phyloP scores from a whole-genome alignment of 2,797 vertebrate species.

The Hemitrygon akajei region DNA sequence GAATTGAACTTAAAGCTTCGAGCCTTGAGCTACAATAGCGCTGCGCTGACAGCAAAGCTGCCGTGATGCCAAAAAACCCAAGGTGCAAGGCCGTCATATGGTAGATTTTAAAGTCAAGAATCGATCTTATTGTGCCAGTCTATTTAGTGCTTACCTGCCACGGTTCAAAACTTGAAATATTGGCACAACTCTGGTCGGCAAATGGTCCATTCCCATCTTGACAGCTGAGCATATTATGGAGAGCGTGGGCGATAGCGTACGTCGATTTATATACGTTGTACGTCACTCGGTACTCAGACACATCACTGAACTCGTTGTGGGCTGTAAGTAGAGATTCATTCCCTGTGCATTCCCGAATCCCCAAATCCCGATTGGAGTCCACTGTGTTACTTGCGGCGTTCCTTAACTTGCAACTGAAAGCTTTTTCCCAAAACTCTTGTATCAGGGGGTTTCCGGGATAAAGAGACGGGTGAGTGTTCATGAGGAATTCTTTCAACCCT shows the following conservation, averaged over 20 bases:
- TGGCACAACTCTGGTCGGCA: slow-evolving; percentile 56
- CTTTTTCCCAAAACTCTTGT: not conserved
- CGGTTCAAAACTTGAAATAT: slow-evolving; percentile 51
- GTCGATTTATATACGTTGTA: slow-evolving; percentile 68
- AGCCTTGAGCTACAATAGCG: no score
- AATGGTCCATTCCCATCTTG: slow-evolving; percentile 56
- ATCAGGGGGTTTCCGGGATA: not conserved
- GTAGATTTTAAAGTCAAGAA: no score
- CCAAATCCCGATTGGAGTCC: slow-evolving; percentile 5
- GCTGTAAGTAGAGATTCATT: slow-evolving; percentile 54
- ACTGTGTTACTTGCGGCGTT: slow-evolving; percentile 37
- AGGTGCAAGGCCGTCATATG: no score
- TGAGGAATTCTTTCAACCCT: not conserved
- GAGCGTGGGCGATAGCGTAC: slow-evolving; percentile 61
- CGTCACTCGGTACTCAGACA: slow-evolving; percentile 61
- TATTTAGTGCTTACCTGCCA: slow-evolving; percentile 57
- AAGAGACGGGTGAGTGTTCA: not conserved
- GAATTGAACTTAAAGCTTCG: no score
- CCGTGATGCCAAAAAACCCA: no score
- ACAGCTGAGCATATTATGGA: slow-evolving; percentile 57
- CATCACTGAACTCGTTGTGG: slow-evolving; percentile 58
- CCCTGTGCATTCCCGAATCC: slow-evolving; percentile 49
- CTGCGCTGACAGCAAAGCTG: no score
- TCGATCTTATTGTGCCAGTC: no score
- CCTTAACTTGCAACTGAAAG: slow-evolving; percentile 54